Evolutionary conservation across 1,140 invertebrate species (phyloP), one percentile per base, ranked within the genome.

Genomic region (Drosophila arawakana): DNA sequence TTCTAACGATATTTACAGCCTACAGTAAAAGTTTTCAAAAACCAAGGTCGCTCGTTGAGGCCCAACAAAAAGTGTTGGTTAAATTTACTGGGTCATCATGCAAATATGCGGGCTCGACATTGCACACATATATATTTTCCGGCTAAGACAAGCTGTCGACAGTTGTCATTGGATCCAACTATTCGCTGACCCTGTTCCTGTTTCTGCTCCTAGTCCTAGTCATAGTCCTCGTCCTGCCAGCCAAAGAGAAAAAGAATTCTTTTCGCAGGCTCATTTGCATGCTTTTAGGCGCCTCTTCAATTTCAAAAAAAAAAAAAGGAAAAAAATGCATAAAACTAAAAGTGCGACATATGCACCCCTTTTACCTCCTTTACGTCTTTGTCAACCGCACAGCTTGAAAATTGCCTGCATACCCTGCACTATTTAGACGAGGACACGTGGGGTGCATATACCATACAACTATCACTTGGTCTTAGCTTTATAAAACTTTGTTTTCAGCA

Each of bases 71-170:
- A 69, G 71, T 41, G 76, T 63, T 70, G 41, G 63, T 47, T 49
- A 54, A 83, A 88, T 88, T 46, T 76, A 66, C 61, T 59, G 55
- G 76, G 62, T 60, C 46, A 73, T 43, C 62, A 81, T 80, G 77
- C 76, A 88, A 78, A 88, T 83, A 89, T 88, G 84, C 83, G 83
- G 83, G 84, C 60, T 70, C 55, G 41, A 66, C 70, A 75, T 75
- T 69, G 71, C 78, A 86, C 83, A 80, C 78, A 81, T 21, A 21
- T 88, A 76, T 60, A 83, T 83, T 85, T 76, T 39, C 18, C n/a
- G 52, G 39, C 25, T 21, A 9, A 76, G 70, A 80, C 83, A 83
- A 89, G 73, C 80, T 84, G 83, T 63, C 83, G 80, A 80, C 84
- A 83, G 83, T 86, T 88, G 75, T 82, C 80, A 57, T 62, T 13